phyloP scores from a whole-genome alignment of 2,888 invertebrate genomes.

The Norana najaformis region DNA sequence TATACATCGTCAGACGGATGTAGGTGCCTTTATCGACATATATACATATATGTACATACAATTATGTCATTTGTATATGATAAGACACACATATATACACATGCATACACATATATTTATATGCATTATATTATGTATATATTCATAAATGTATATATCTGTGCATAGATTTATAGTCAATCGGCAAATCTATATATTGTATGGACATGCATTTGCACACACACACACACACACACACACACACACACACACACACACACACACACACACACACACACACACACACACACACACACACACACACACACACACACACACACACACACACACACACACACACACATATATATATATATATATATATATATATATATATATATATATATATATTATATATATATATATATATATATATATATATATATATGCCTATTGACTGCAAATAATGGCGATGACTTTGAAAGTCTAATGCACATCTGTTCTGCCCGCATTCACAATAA shows the following conservation, averaged over 20 bases:
- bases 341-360: neutral
- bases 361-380: neutral
- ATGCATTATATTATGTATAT: neutral
- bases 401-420: neutral
- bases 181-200: no score
- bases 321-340: no score
- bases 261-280: no score
- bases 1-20: constrained; percentile 9
- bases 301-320: no score
- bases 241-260: no score
- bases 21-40: neutral
- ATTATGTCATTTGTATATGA: neutral
- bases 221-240: no score
- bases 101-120: no score
- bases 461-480: neutral
- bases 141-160: neutral
- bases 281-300: no score
- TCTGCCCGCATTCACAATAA: neutral
- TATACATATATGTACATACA: neutral
- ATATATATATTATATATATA: neutral
- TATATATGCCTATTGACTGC: neutral
- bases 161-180: neutral
- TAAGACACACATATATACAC: no score
- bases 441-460: neutral
- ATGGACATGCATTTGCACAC: no score